A percentile compares a stretch with the other conserved stretches of the same genome.
phyloP scores from a whole-genome alignment of 2,888 invertebrate species.

The Ceriagrion tenellum region DNA sequence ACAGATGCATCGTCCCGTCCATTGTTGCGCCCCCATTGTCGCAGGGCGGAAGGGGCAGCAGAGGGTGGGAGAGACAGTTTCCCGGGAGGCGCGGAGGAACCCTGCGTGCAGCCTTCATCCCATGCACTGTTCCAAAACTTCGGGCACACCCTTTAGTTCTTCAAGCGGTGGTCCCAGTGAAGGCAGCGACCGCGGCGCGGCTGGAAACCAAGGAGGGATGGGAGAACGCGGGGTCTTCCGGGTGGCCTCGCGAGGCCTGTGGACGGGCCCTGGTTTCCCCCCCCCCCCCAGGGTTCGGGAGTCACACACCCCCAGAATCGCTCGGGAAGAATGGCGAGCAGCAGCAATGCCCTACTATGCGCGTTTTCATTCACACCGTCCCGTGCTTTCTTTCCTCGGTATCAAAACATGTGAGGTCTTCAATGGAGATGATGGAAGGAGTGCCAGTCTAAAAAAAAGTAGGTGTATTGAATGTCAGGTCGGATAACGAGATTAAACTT shows the following conservation, averaged over 20 bases:
- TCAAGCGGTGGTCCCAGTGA: not conserved
- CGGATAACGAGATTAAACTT: slow-evolving; percentile 16
- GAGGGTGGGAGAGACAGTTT: not conserved
- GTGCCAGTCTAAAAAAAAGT: not conserved
- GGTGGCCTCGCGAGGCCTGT: not conserved
- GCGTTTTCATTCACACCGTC: not conserved
- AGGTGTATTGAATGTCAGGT: not conserved
- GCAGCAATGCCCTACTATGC: not conserved
- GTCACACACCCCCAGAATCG: not conserved
- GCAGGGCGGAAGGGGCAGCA: not conserved
- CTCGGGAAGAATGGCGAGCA: not conserved
- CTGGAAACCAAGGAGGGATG: not conserved
- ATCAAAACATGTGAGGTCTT: not conserved
- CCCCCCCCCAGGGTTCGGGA: not conserved
- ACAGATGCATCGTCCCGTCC: slow-evolving; percentile 52
- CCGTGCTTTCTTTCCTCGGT: not conserved
- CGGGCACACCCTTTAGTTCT: not conserved
- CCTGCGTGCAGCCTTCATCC: not conserved
- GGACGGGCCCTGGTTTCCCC: not conserved
- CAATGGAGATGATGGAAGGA: not conserved
- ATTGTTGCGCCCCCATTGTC: slow-evolving; percentile 46
- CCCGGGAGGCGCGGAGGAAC: not conserved
- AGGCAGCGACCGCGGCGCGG: not conserved
- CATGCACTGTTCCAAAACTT: not conserved
- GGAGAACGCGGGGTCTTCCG: not conserved